Base-by-base conservation (phyloP, 2,888 invertebrate species). In the Melipona beecheii region DNA sequence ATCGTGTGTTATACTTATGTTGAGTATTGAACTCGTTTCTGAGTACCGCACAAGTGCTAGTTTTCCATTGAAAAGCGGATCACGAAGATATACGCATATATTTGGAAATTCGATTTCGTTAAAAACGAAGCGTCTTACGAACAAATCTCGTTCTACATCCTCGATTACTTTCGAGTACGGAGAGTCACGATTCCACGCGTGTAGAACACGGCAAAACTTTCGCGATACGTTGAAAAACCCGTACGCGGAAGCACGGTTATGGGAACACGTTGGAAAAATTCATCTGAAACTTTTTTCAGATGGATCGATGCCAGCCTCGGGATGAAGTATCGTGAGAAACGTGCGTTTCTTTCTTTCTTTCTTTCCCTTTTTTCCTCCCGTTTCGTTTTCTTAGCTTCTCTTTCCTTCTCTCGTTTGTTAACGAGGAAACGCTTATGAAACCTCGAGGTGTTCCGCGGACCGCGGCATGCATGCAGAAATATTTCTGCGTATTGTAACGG, bases 381-480 rank as follows among this genome's bases (percentile, higher is more conserved):
- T 36, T 43, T 43, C 43, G 43, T 43, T 71, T 68, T 62, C 50
- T 43, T 9, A 43, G 43, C 43, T 43, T 43, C 9, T 43, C 43
- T 54, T 13, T 43, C 19, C 52, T 31, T 58, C 43, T 19, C 11
- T 31, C 49, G 62, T 36, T 65, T 76, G 66, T 56, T 81, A 58
- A 69, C 83, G 79, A 78, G 79, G 88, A 86, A 88, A 77, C 80
- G 82, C 86, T 88, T 88, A 84, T 81, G 78, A 86, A 88, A 90
- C 80, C 88, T 75, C 50, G 36, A 54, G 56, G 72, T 88, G 88
- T 86, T 81, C 76, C 58, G 72, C 58, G 31, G 66, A 76, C 70
- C 73, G 65, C 68, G 90, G 88, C 60, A 90, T 86, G 88, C 90
- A 90, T 88, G 86, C 75, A 65, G 82, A 90, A 65, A 78, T 82